These are phyloP conservation scores for Conchocele bisecta DNA, from an alignment of 2,888 invertebrate species.

Conservation along the genomic window DNA sequence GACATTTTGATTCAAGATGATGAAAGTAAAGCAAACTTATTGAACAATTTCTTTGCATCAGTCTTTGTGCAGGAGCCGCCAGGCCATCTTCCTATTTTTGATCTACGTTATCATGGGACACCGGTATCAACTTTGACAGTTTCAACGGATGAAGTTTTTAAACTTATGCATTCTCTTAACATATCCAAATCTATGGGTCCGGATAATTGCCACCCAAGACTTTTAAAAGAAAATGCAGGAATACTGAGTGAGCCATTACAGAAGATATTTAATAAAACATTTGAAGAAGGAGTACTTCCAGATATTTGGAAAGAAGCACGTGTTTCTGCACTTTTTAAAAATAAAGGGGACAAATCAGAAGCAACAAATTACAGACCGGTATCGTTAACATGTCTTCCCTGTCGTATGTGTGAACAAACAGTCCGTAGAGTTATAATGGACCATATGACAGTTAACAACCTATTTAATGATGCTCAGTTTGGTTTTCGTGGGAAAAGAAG, in stretches of 20 bases:
- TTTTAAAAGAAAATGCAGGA: not conserved
- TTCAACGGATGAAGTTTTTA: not conserved
- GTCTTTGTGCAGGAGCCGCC: not conserved
- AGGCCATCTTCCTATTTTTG: not conserved
- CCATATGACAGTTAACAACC: not conserved
- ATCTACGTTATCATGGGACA: not conserved
- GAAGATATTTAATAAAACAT: not conserved
- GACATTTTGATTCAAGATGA: not conserved
- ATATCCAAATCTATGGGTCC: not conserved
- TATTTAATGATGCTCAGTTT: not conserved
- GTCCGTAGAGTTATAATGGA: not conserved
- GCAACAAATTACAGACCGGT: not conserved
- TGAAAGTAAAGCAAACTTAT: not conserved
- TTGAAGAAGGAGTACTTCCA: not conserved
- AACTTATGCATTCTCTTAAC: not conserved
- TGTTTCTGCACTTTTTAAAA: not conserved
- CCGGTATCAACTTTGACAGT: not conserved
- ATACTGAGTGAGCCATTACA: not conserved
- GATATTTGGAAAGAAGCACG: not conserved
- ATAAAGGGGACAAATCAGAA: not conserved
- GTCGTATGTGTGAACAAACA: not conserved
- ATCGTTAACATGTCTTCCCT: not conserved
- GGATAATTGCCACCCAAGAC: not conserved
- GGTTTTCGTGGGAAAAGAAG: not conserved
- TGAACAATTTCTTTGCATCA: not conserved